Evolutionary conservation across 2,113 vertebrate species (phyloP), one percentile per base, ranked within the genome.

Genomic region (Gambusia affinis): DNA sequence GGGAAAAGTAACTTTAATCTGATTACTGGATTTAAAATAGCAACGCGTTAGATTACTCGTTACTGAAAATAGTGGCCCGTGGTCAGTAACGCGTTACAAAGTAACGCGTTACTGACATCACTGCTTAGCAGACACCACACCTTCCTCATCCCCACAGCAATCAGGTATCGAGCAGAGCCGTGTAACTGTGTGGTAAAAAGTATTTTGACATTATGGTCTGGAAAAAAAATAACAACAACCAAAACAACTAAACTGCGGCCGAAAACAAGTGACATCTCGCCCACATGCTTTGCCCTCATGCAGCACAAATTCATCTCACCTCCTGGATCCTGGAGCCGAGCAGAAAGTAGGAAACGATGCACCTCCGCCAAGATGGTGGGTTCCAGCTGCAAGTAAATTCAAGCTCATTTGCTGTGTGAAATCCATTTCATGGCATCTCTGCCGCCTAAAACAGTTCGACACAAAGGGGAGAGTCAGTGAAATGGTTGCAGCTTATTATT

Each of bases 401-500:
- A 1, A 17, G 39, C 0, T 70, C 35, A 64, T 75, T 78, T n/a
- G 0, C 4, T 8, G n/a, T 28, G 31, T 22, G 15, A 69, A 71
- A 35, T 33, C 69, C 22, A 65, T 69, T 64, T 27, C 60, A 54
- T 12, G 29, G 65, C 24, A 5, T 60, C 42, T 70, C 22, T 12
- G 24, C 27, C 22, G 35, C 65, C 22, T 69, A 24, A 77, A 75
- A 65, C 64, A 63, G 65, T 63, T 72, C 22, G 54, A 63, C 54
- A 63, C 19, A 71, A 73, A 70, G 64, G 44, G 74, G 81, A 80
- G n/a, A 19, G 57, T 10, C 30, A 47, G 22, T 71, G 27, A 75
- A 72, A 61, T 28, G 8, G 54, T 57, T 57, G 44, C 44, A 47
- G 44, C 19, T 64, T 60, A 35, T 27, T 64, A 62, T 22, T 70